Evolutionary conservation across 2,888 invertebrate genomes (phyloP).

Genomic region (Lycia hirtaria): DNA sequence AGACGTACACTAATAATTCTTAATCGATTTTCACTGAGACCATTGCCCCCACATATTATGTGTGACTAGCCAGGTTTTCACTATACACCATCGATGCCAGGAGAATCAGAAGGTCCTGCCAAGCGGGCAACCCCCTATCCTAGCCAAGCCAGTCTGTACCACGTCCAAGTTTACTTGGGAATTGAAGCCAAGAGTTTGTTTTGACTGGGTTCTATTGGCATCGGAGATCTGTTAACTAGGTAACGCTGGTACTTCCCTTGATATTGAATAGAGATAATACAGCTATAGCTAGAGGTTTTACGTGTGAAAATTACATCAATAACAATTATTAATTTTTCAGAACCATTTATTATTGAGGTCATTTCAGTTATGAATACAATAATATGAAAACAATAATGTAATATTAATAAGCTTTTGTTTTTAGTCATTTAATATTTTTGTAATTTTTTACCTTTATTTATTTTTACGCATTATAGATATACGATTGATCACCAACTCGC

Average conservation of each 20-base stretch:
- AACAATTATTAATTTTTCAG: too few species aligned
- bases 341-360: too few species aligned
- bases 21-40: neutral
- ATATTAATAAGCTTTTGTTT: too few species aligned
- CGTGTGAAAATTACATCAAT: too few species aligned
- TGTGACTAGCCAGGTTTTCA: slow-evolving; percentile 21
- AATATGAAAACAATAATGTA: too few species aligned
- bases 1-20: neutral
- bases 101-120: slow-evolving; percentile 28
- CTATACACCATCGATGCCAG: slow-evolving; percentile 23
- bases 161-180: slow-evolving; percentile 16
- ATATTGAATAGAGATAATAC: too few species aligned
- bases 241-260: neutral
- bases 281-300: too few species aligned
- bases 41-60: slow-evolving; percentile 20
- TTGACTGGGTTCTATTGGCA: slow-evolving; percentile 22
- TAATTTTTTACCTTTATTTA: too few species aligned
- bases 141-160: slow-evolving; percentile 18
- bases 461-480: too few species aligned
- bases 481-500: too few species aligned
- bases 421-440: too few species aligned
- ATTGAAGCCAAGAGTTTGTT: slow-evolving; percentile 20
- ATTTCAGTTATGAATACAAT: too few species aligned
- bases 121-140: slow-evolving; percentile 26
- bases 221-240: neutral